Conservation (phyloP, 2,113 vertebrate genomes). For the Zapus hudsonius region DNA sequence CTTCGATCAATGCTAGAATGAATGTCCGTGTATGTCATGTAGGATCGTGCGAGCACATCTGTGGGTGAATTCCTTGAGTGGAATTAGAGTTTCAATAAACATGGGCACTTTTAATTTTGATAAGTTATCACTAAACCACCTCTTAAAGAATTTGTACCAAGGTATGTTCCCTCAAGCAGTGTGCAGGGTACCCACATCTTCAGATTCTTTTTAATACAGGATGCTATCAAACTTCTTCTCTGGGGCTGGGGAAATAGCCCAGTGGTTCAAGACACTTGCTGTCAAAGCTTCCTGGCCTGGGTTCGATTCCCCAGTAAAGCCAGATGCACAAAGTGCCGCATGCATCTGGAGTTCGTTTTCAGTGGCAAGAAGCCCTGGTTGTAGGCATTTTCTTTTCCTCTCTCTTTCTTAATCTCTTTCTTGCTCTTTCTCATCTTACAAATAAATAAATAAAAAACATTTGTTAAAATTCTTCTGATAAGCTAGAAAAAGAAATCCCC, state of each 20-base stretch:
- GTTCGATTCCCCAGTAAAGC: too few relatives aligned
- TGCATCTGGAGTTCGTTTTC: too few relatives aligned
- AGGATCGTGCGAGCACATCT: background rate
- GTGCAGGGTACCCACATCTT: background rate
- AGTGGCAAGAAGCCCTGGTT: too few relatives aligned
- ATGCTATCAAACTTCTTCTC: background rate
- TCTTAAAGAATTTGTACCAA: background rate
- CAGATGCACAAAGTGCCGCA: too few relatives aligned
- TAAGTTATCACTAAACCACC: background rate
- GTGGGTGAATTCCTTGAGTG: background rate
- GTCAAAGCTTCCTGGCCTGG: too few relatives aligned
- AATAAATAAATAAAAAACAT: too few relatives aligned
- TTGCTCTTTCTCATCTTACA: too few relatives aligned
- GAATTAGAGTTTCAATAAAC: background rate
- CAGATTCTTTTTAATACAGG: background rate
- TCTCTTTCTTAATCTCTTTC: background rate
- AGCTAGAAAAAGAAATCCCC: background rate
- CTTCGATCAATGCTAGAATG: background rate
- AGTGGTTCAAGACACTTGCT: too few relatives aligned
- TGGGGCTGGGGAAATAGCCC: too few relatives aligned
- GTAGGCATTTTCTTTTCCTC: too few relatives aligned
- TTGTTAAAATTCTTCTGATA: background rate
- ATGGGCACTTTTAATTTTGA: slow-evolving; percentile 6
- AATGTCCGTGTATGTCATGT: background rate
- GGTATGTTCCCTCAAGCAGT: background rate